These are phyloP conservation scores for Macrotis lagotis DNA, from an alignment of 2,113 vertebrate species.

Conservation along the genomic window DNA sequence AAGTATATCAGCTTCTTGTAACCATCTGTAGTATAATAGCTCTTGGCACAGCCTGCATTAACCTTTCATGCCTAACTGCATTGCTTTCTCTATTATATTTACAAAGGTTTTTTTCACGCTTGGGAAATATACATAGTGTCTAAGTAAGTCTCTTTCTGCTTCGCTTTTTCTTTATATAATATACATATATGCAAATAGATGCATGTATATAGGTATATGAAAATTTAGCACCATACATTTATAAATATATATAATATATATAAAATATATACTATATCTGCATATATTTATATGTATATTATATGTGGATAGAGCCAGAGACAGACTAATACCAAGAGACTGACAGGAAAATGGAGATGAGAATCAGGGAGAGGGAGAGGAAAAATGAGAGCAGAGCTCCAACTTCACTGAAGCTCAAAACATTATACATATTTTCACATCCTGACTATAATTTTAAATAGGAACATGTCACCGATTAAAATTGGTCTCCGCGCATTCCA, in stretches of 20 bases:
- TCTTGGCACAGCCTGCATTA: background rate
- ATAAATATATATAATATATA: background rate
- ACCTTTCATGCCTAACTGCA: constrained; percentile 18
- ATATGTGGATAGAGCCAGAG: background rate
- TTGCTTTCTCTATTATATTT: constrained; percentile 30
- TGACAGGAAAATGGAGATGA: background rate
- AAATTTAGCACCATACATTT: background rate
- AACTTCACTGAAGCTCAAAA: background rate
- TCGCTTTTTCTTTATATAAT: background rate
- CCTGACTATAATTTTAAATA: constrained; percentile 50
- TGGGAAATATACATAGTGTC: constrained; percentile 1
- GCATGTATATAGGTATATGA: background rate
- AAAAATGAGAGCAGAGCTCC: background rate
- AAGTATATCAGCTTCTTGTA: constrained; percentile 25
- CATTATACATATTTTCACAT: constrained; percentile 47
- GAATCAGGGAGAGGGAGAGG: background rate
- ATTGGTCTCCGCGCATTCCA: constrained; percentile 48
- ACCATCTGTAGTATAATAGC: background rate
- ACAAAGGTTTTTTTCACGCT: background rate
- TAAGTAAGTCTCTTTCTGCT: background rate
- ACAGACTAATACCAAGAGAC: background rate
- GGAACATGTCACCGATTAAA: constrained; percentile 47
- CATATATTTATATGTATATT: background rate
- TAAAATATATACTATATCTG: no score
- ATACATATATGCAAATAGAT: background rate